These are phyloP conservation scores for Leptoteleia sp. DNA, from an alignment of 1,140 invertebrate species.

Conservation along the genomic window DNA sequence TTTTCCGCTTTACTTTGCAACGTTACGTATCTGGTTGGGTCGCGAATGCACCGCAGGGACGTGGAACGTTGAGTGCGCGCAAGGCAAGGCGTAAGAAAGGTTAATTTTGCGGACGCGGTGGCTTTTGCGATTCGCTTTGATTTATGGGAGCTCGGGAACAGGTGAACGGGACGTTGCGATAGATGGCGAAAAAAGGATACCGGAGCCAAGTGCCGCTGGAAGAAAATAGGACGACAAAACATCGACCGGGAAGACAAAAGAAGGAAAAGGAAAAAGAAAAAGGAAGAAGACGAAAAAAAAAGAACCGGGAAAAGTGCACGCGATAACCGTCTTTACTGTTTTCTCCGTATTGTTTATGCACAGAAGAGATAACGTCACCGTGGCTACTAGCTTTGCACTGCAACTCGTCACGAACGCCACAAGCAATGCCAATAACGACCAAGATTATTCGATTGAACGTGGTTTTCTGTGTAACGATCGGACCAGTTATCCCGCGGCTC, in stretches of 20 bases:
- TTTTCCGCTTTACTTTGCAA: conserved; percentile 59
- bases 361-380: conserved; percentile 16
- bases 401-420: conserved; percentile 14
- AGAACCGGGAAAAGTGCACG: background rate
- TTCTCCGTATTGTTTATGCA: conserved; percentile 12
- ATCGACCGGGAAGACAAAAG: conserved; percentile 13
- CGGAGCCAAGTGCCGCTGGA: conserved; percentile 3
- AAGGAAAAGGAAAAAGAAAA: too few relatives aligned
- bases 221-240: conserved; percentile 36
- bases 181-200: conserved; percentile 38
- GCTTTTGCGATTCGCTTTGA: conserved; percentile 54
- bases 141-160: conserved; percentile 54
- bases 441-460: conserved; percentile 15
- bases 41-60: conserved; percentile 50
- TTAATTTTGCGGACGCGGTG: conserved; percentile 50
- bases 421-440: conserved; percentile 20
- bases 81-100: conserved; percentile 44
- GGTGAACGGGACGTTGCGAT: conserved; percentile 51
- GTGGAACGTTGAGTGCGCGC: conserved; percentile 1
- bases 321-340: conserved; percentile 1
- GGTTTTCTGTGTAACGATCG: background rate
- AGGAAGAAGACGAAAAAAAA: too few relatives aligned
- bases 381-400: conserved; percentile 12
- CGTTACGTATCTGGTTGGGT: conserved; percentile 19
- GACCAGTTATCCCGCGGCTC: conserved; percentile 4